A percentile compares a stretch with the other conserved stretches of the same genome.
Conservation (phyloP, 2,113 vertebrate genomes). For the pig (Sus scrofa) region DNA sequence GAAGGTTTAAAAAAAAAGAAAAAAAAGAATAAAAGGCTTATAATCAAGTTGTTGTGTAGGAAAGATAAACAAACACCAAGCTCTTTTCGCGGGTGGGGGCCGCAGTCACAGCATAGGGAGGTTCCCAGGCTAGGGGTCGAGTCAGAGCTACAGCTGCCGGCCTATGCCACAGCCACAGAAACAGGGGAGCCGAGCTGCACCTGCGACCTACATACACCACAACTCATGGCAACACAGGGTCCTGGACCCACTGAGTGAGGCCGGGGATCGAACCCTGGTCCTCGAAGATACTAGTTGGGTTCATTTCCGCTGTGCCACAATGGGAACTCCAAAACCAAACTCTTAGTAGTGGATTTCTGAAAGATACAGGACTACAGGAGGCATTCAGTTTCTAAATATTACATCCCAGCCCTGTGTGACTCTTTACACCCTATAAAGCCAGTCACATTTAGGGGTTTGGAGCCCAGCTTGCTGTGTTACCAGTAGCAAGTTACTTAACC, state of each 20-base stretch:
- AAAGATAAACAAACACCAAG: not conserved
- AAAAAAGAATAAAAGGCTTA: not conserved
- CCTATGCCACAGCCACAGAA: too few relatives aligned
- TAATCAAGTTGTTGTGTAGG: not conserved
- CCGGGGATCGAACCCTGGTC: too few relatives aligned
- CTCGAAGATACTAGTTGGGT: too few relatives aligned
- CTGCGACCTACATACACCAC: too few relatives aligned
- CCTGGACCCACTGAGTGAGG: too few relatives aligned
- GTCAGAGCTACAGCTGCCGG: too few relatives aligned
- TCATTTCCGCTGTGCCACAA: too few relatives aligned
- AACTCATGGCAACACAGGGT: too few relatives aligned
- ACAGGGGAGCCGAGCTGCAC: too few relatives aligned
- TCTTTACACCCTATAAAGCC: not conserved
- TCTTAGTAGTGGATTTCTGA: not conserved
- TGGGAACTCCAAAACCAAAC: not conserved
- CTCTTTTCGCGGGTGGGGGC: not conserved
- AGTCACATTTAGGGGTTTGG: not conserved
- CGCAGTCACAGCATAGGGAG: too few relatives aligned
- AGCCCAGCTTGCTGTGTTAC: not conserved
- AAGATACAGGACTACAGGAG: not conserved
- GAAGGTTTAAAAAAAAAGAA: not conserved
- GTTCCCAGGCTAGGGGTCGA: too few relatives aligned
- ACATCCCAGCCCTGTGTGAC: not conserved
- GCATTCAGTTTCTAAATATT: not conserved
- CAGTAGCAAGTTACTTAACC: not conserved